Evolutionary conservation across 2,888 invertebrate genomes (phyloP), one percentile per base, ranked within the genome.

Genomic region (Drosophila paramelanica): DNA sequence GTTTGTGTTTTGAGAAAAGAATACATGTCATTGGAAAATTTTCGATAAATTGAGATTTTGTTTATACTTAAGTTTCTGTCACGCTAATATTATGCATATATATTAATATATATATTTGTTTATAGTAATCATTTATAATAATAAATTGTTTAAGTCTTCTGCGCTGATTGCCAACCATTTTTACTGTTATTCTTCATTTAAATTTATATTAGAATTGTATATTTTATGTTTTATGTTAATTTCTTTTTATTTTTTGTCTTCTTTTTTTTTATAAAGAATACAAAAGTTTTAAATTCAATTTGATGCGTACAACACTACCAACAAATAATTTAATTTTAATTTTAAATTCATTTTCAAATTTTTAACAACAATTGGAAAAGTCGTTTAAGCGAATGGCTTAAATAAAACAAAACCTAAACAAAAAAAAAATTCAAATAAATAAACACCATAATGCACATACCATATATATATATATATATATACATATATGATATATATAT

Each of bases 151-250:
- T 87, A 86, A 86, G 85, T 86, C 85, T 86, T 86, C 85, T 86
- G 89, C 87, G 84, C 85, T 86, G 85, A 86, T 86, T 89, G 85
- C 85, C 85, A 89, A 86, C 89, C 81, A 86, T 86, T 77, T 72
- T 74, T 77, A 73, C 43, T 67, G 59, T 65, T 50, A 69, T 60
- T 53, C 17, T 50, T 50, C 58, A 23, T 66, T 55, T 56, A 41
- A 23, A 43, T 71, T 50, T 67, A 49, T 65, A 47, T 53, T 47
- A 61, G 41, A 65, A 23, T 43, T 62, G 47, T 55, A 14, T 59
- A 42, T 50, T n/a, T n/a, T n/a, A n/a, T n/a, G n/a, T 25, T 42
- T 42, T n/a, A 52, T 20, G 11, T 61, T 56, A 41, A 25, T 17
- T 46, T 38, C 38, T 57, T 49, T 13, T 31, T 36, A 17, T 5